A percentile compares a stretch with the other conserved stretches of the same genome.
These are phyloP conservation scores for Phorcus lineatus DNA, from an alignment of 2,888 invertebrate genomes.

Conservation along the genomic window DNA sequence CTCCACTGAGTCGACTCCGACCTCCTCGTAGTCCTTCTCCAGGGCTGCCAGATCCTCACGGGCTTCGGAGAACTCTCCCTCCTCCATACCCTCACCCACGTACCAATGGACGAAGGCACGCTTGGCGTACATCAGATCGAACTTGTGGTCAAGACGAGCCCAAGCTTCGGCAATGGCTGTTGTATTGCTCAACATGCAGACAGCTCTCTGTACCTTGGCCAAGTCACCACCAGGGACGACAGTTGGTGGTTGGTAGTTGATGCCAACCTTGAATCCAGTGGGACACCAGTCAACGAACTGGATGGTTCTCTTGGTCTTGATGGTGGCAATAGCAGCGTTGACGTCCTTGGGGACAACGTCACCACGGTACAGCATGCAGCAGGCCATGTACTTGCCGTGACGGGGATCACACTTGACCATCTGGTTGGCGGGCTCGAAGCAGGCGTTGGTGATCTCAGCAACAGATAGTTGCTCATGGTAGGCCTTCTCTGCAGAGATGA, in stretches of 20 bases:
- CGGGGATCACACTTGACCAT: slow-evolving; percentile 85
- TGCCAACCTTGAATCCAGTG: slow-evolving; percentile 82
- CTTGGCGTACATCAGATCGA: slow-evolving; percentile 63
- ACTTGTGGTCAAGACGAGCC: slow-evolving; percentile 74
- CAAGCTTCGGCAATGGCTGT: slow-evolving; percentile 77
- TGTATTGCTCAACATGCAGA: slow-evolving; percentile 76
- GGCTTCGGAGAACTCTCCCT: slow-evolving; percentile 65
- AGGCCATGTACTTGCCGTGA: slow-evolving; percentile 74
- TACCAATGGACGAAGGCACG: slow-evolving; percentile 73
- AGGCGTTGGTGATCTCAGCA: slow-evolving; percentile 93
- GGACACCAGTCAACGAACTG: slow-evolving; percentile 78
- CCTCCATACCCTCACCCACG: slow-evolving; percentile 65
- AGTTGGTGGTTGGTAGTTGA: slow-evolving; percentile 84
- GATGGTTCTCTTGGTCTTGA: slow-evolving; percentile 66
- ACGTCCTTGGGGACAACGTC: slow-evolving; percentile 69
- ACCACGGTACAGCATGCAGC: slow-evolving; percentile 67
- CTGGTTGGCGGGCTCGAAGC: slow-evolving; percentile 89
- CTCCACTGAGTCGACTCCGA: slow-evolving; percentile 53
- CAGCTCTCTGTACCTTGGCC: slow-evolving; percentile 77
- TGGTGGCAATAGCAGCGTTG: slow-evolving; percentile 66
- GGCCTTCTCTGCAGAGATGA: slow-evolving; percentile 94
- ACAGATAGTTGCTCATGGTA: slow-evolving; percentile 86
- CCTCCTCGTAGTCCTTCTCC: slow-evolving; percentile 66
- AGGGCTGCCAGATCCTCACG: slow-evolving; percentile 65
- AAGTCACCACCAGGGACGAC: slow-evolving; percentile 97